Percentiles rank a stretch among this genome's conserved stretches.
Evolutionary conservation across 1,140 invertebrate species (phyloP).

Genomic region (Apis laboriosa): DNA sequence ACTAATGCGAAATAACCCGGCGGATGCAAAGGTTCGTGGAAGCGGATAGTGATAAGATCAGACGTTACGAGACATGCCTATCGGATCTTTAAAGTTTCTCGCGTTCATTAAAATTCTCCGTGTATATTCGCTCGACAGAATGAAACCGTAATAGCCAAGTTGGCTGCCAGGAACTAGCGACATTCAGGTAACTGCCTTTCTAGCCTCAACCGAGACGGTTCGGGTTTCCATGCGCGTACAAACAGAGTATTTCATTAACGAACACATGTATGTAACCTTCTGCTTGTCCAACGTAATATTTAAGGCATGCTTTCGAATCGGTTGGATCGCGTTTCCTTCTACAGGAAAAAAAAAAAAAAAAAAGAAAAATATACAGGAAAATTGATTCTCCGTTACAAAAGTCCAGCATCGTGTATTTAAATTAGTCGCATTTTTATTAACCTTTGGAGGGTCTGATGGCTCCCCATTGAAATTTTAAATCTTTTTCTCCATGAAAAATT

Average conservation of each 20-base stretch:
- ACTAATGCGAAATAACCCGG: not conserved
- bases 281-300: not conserved
- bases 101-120: constrained; percentile 38
- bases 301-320: not conserved
- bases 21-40: constrained; percentile 1
- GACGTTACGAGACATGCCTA: constrained; percentile 14
- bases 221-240: constrained; percentile 55
- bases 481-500: no score
- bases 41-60: constrained; percentile 9
- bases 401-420: no score
- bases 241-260: constrained; percentile 60
- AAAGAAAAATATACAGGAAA: not conserved
- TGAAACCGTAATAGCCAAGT: constrained; percentile 39
- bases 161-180: constrained; percentile 33
- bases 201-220: constrained; percentile 54
- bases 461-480: no score
- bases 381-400: no score
- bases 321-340: constrained; percentile 3
- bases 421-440: no score
- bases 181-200: constrained; percentile 54
- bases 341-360: not conserved
- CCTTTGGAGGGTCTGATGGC: no score
- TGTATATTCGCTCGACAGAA: constrained; percentile 27
- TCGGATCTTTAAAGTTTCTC: constrained; percentile 3
- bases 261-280: constrained; percentile 12